Percentiles rank a stretch among this genome's conserved stretches.
These are phyloP conservation scores for Atrichornis clamosus DNA, from an alignment of 2,113 vertebrate species.

Conservation along the genomic window DNA sequence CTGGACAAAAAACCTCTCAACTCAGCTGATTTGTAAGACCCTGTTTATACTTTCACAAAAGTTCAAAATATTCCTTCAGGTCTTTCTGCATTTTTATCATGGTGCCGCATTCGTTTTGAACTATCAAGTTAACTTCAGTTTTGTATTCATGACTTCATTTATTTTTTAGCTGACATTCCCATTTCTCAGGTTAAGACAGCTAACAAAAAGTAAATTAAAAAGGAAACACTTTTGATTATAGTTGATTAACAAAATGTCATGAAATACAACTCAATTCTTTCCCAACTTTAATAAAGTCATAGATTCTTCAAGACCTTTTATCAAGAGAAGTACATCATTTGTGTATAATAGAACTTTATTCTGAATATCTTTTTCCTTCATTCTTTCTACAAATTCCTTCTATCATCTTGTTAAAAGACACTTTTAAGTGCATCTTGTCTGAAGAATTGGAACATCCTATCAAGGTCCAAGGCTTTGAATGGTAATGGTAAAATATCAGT, in stretches of 20 bases:
- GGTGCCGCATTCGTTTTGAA: neutral
- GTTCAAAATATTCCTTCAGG: neutral
- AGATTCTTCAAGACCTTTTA: neutral
- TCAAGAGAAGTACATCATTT: neutral
- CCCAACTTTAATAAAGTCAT: neutral
- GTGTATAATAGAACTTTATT: neutral
- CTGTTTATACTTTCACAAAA: neutral
- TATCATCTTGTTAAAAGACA: neutral
- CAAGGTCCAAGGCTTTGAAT: neutral
- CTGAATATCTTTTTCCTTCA: neutral
- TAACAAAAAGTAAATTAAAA: neutral
- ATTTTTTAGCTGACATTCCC: neutral
- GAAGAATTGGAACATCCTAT: neutral
- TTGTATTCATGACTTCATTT: neutral
- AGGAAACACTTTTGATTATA: neutral
- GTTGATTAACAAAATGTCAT: neutral
- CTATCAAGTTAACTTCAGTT: neutral
- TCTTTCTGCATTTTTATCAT: neutral
- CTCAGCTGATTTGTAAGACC: neutral
- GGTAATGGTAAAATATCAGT: neutral
- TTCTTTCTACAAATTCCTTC: neutral
- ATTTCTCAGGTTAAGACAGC: neutral
- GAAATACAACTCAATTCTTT: neutral
- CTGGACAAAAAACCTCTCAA: neutral
- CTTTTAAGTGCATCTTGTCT: neutral